Conservation (phyloP, 2,113 vertebrate genomes). For the Mormyrus lacerda region DNA sequence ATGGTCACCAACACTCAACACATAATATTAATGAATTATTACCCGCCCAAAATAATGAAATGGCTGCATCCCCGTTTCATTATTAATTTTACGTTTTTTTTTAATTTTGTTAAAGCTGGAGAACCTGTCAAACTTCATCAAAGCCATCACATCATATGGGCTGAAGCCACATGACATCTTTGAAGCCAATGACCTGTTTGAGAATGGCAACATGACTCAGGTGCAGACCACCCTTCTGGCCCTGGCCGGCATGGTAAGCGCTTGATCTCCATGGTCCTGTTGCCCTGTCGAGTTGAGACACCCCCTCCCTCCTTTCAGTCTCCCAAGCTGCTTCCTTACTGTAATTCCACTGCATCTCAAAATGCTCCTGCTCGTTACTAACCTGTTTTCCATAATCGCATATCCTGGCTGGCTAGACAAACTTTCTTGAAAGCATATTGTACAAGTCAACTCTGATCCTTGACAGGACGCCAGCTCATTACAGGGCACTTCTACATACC, state of each 20-base stretch:
- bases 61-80: background rate
- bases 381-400: background rate
- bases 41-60: background rate
- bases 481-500: background rate
- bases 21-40: background rate
- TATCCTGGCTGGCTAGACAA: background rate
- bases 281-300: background rate
- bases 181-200: conserved; percentile 88
- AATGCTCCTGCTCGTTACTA: background rate
- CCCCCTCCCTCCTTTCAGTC: background rate
- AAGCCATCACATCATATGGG: conserved; percentile 73
- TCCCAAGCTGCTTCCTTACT: background rate
- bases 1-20: background rate
- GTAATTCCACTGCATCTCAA: background rate
- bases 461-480: background rate
- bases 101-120: conserved; percentile 67
- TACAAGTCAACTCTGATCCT: background rate
- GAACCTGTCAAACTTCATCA: conserved; percentile 89
- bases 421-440: background rate
- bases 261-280: background rate
- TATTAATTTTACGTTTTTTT: background rate
- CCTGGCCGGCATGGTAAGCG: conserved; percentile 79
- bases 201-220: conserved; percentile 87
- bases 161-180: conserved; percentile 87
- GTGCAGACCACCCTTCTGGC: conserved; percentile 85